A percentile compares a stretch with the other conserved stretches of the same genome.
Conservation (phyloP, 2,888 invertebrate genomes). For the Microplitis manilae region DNA sequence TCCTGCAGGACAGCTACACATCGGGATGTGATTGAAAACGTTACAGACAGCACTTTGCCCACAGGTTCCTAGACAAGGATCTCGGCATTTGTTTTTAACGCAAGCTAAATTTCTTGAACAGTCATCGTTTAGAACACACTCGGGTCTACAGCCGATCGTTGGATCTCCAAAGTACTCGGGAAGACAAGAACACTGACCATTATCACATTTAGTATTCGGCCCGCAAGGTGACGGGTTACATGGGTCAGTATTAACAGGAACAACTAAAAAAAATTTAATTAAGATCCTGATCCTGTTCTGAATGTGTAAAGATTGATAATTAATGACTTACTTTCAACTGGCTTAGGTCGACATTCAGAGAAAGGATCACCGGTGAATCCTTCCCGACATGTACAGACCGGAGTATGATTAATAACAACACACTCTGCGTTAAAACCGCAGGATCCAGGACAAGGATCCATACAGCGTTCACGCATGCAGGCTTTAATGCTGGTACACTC, state of each 20-base stretch:
- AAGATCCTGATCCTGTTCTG: background rate
- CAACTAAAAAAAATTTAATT: slow-evolving; percentile 39
- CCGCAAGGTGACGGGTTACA: slow-evolving; percentile 80
- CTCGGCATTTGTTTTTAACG: slow-evolving; percentile 80
- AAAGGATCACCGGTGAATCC: slow-evolving; percentile 77
- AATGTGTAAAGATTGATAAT: background rate
- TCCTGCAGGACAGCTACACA: slow-evolving; percentile 69
- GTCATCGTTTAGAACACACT: slow-evolving; percentile 85
- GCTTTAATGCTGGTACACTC: slow-evolving; percentile 83
- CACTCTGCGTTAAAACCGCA: slow-evolving; percentile 83
- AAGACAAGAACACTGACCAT: slow-evolving; percentile 75
- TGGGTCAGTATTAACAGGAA: slow-evolving; percentile 63
- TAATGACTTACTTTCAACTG: slow-evolving; percentile 73
- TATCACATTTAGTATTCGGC: slow-evolving; percentile 76
- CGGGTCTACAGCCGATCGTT: slow-evolving; percentile 80
- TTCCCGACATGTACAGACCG: slow-evolving; percentile 78
- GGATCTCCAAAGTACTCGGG: slow-evolving; percentile 79
- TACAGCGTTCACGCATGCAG: slow-evolving; percentile 84
- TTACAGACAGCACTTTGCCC: slow-evolving; percentile 75
- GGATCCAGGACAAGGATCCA: slow-evolving; percentile 81
- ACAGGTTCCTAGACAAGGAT: slow-evolving; percentile 80
- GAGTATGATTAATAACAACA: slow-evolving; percentile 82
- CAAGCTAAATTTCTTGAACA: slow-evolving; percentile 80
- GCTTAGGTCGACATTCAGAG: slow-evolving; percentile 74
- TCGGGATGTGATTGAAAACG: slow-evolving; percentile 71